Evolutionary conservation across 2,113 vertebrate species (phyloP), one percentile per base, ranked within the genome.

Genomic region (Nycticryphes semicollaris): DNA sequence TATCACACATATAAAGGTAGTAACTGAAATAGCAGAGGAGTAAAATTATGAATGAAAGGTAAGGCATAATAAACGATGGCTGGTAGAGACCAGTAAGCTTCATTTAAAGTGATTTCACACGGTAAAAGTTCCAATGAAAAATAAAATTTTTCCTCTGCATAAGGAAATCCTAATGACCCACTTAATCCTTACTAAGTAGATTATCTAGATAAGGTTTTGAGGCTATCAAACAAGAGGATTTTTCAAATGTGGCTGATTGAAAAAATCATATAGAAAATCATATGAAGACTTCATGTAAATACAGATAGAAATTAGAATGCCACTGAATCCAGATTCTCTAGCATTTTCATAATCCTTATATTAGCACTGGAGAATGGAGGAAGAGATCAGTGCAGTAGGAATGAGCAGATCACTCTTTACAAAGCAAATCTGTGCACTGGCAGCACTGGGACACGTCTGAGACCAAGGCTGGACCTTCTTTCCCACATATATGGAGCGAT

Each of bases 1-100:
- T 99, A 97, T 99, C 99, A 73, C 99, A 99, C 82, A 99, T 99
- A 95, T 99, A 99, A 96, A 99, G 98, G 98, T 99, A 99, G 98
- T 99, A 99, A 96, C 99, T 99, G 97, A 73, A 98, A 97, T 50
- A 82, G 93, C 5, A 96, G 60, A 97, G 95, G 39, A 75, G 30
- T 20, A 84, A 75, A 97, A 84, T 57, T 78, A 70, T 66, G 12
- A 94, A 80, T 43, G 54, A 92, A 60, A 90, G 48, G n/a, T 63
- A 80, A 93, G 30, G 67, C 39, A 68, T 50, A 92, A 85, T 19
- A 88, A 78, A 87, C 14, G 20, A 75, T 60, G 48, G 37, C 27
- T 74, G 79, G 41, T 12, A 80, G 21, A 88, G 30, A 88, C 51
- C 33, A 54, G 25, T 39, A 76, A 45, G 23, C 79, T 78, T 82